These are phyloP conservation scores for Aromia moschata DNA, from an alignment of 2,888 invertebrate genomes.

Conservation along the genomic window DNA sequence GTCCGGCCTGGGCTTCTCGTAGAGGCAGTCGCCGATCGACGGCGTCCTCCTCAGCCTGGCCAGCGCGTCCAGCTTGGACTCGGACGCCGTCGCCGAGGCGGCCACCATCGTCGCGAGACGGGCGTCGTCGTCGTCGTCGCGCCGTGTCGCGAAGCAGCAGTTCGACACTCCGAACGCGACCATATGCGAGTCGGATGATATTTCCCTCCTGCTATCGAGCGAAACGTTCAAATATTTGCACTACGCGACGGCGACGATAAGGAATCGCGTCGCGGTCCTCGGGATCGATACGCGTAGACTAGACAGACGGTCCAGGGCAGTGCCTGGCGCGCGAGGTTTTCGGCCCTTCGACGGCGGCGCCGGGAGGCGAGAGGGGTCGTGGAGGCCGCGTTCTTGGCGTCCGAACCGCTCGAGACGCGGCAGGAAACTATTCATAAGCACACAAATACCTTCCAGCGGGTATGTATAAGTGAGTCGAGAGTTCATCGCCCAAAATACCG, in stretches of 20 bases:
- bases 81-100: constrained; percentile 38
- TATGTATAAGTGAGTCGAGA: constrained; percentile 32
- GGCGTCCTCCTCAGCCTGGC: constrained; percentile 43
- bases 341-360: neutral
- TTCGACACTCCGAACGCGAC: constrained; percentile 31
- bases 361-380: neutral
- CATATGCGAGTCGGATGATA: no score
- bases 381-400: neutral
- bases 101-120: constrained; percentile 47
- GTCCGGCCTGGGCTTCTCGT: constrained; percentile 46
- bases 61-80: constrained; percentile 31
- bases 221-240: constrained; percentile 14
- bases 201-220: neutral
- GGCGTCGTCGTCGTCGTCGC: no score
- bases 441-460: constrained; percentile 51
- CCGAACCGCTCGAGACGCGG: constrained; percentile 22
- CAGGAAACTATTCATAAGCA: constrained; percentile 44
- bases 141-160: constrained; percentile 22
- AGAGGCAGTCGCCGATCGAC: constrained; percentile 58
- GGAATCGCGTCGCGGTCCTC: neutral
- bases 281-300: neutral
- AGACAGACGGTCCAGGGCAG: neutral
- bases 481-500: constrained; percentile 46
- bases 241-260: neutral
- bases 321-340: neutral